Evolutionary conservation across 2,113 vertebrate species (phyloP).

Genomic region (Mustelus asterias): DNA sequence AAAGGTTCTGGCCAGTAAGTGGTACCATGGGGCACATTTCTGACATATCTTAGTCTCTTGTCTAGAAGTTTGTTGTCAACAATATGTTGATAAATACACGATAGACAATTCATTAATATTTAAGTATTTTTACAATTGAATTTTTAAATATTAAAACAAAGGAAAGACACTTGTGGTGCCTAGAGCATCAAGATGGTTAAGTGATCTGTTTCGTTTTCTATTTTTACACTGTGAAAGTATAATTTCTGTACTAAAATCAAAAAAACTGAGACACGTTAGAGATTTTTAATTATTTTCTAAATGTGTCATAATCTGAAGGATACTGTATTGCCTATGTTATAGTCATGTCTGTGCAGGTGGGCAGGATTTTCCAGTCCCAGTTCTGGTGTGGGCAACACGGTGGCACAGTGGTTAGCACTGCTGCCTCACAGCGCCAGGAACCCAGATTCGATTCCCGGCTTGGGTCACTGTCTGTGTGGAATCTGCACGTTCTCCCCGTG

Average conservation of each 20-base stretch:
- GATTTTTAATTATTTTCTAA: background rate
- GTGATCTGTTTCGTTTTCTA: background rate
- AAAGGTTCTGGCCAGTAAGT: background rate
- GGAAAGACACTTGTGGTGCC: background rate
- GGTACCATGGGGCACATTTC: background rate
- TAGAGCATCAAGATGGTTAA: background rate
- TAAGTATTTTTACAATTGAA: background rate
- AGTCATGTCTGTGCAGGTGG: background rate
- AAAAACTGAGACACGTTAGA: background rate
- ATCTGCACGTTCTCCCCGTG: too few relatives aligned
- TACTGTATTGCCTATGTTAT: background rate
- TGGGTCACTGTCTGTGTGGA: too few relatives aligned
- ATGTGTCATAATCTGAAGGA: background rate
- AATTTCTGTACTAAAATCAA: background rate
- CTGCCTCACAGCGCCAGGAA: too few relatives aligned
- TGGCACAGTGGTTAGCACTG: too few relatives aligned
- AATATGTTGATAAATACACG: background rate
- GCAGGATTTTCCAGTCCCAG: too few relatives aligned
- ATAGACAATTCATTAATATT: background rate
- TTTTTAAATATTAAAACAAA: background rate
- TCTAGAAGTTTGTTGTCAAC: background rate
- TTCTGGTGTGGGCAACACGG: too few relatives aligned
- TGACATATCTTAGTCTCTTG: background rate
- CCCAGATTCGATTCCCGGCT: too few relatives aligned
- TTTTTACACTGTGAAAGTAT: background rate